Evolutionary conservation across 2,113 vertebrate species (phyloP), one percentile per base, ranked within the genome.

Genomic region (Danio rerio): DNA sequence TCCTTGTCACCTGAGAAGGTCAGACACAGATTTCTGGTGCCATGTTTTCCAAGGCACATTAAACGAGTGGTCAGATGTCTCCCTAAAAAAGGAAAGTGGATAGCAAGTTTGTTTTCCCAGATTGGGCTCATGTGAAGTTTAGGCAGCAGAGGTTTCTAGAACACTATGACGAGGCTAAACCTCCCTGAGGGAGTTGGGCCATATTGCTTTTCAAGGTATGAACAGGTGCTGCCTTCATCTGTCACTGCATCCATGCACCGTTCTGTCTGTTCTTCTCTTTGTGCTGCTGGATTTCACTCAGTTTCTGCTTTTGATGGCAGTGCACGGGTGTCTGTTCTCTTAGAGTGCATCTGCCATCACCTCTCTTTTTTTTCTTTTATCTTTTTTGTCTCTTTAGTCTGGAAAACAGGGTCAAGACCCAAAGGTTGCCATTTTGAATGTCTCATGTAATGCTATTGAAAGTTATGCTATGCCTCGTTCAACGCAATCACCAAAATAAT

Each of bases 191-290:
- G 85, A 83, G 80, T 68, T 73, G 81, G 58, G 83, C 87, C 89
- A 88, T 87, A 86, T 90, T 89, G 89, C 76, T 65, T 81, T 87
- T 55, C 85, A 31, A 82, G 82, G 65, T 87, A 80, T n/a, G 56
- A 87, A 83, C 92, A 93, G 91, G 90, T 90, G 92, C 83, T 88
- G 81, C 79, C 81, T 86, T 88, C 85, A 83, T 88, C 86, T 90
- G 86, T 70, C 72, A n/a, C 61, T 59, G 70, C 59, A 31, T 72
- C 69, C 56, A 31, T 58, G 78, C 62, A 73, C 15, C 72, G 40
- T 73, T 75, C 63, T 66, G 73, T 75, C 73, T 61, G 42, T 31
- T 63, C 56, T 62, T 50, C 50, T 52, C 31, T 83, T 69, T 68
- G 55, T 73, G 58, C 72, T 45, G 81, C 58, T 50, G 49, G 18